Conservation (phyloP, 2,113 vertebrate genomes). For the Hemicordylus capensis region DNA sequence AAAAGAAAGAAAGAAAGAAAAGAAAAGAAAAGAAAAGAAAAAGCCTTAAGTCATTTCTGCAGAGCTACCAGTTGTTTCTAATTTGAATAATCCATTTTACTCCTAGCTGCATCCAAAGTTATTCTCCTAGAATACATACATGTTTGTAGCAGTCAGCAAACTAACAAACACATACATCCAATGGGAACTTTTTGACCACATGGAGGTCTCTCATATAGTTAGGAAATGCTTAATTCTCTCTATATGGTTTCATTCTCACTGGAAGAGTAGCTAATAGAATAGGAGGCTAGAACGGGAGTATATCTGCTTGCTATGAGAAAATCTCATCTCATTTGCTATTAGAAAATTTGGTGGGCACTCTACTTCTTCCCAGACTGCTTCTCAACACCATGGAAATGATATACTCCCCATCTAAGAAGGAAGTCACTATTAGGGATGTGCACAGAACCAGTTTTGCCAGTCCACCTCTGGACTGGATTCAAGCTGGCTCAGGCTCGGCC, state of each 20-base stretch:
- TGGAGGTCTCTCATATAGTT: neutral
- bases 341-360: neutral
- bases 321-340: neutral
- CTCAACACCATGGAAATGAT: too few species aligned
- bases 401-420: neutral
- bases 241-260: neutral
- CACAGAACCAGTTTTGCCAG: too few species aligned
- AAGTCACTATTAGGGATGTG: neutral
- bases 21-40: neutral
- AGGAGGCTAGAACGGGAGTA: neutral
- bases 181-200: slow-evolving; percentile 29
- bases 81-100: slow-evolving; percentile 65
- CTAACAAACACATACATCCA: slow-evolving; percentile 7
- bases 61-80: slow-evolving; percentile 67
- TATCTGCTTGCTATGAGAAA: neutral
- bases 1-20: neutral
- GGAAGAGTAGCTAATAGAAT: neutral
- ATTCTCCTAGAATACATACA: slow-evolving; percentile 32
- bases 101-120: slow-evolving; percentile 59
- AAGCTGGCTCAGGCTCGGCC: too few species aligned
- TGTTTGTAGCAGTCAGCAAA: slow-evolving; percentile 27
- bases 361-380: too few species aligned
- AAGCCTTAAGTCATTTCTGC: slow-evolving; percentile 56
- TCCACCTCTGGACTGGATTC: too few species aligned
- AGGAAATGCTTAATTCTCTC: neutral